phyloP scores from a whole-genome alignment of 2,888 invertebrate species.

The Chymomyza fuscimana region DNA sequence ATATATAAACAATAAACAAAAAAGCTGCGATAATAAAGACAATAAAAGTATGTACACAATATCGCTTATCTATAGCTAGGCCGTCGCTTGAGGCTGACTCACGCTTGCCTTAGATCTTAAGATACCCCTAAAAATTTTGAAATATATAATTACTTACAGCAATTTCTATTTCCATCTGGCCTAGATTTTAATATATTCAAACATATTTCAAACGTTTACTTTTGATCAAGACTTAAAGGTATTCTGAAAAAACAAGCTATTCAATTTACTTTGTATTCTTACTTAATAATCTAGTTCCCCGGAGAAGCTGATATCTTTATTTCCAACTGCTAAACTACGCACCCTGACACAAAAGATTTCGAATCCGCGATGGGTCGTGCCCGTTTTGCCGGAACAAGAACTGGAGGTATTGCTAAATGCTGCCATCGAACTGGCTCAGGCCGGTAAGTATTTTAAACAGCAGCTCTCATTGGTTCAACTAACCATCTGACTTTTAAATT shows the following conservation, averaged over 20 bases:
- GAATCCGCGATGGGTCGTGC: conserved; percentile 97
- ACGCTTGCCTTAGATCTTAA: neutral
- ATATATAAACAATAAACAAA: conserved; percentile 37
- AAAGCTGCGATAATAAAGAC: conserved; percentile 47
- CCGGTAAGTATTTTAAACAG: conserved; percentile 81
- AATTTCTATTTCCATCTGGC: no score
- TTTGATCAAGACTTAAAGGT: no score
- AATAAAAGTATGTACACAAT: conserved; percentile 19
- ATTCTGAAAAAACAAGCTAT: neutral
- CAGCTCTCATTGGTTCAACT: neutral
- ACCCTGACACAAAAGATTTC: conserved; percentile 97
- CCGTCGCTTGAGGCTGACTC: neutral
- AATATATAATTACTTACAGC: conserved; percentile 24
- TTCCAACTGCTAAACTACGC: conserved; percentile 92
- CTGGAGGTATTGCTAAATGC: conserved; percentile 94
- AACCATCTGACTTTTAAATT: conserved; percentile 7
- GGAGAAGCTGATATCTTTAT: conserved; percentile 80
- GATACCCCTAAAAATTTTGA: neutral
- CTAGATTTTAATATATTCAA: no score
- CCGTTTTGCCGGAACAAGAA: conserved; percentile 97
- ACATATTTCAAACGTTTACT: no score
- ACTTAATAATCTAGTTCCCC: conserved; percentile 66
- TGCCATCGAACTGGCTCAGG: conserved; percentile 91
- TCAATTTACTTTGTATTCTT: conserved; percentile 29
- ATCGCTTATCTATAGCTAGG: conserved; percentile 5